These are phyloP conservation scores for Vanessa atalanta DNA, from an alignment of 1,140 invertebrate species.

Conservation along the genomic window DNA sequence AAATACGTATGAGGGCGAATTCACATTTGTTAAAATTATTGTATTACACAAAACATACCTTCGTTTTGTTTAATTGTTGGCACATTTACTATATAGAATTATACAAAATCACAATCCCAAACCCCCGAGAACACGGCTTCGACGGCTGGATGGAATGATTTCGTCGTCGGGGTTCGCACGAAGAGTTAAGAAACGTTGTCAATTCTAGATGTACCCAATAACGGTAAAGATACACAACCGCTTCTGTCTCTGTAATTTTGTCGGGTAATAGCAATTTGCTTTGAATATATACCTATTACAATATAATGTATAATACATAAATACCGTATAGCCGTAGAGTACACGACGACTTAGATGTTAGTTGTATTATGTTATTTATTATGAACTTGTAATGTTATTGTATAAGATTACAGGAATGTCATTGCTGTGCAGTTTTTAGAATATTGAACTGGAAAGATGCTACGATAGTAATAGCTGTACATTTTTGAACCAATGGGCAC, in stretches of 20 bases:
- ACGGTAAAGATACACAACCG: conserved; percentile 44
- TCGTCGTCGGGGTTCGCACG: conserved; percentile 80
- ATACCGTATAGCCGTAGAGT: conserved; percentile 49
- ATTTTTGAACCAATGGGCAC: neutral
- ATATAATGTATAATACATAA: conserved; percentile 57
- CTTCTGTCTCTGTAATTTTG: conserved; percentile 51
- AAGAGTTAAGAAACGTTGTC: conserved; percentile 61
- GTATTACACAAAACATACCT: conserved; percentile 60
- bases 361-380: conserved; percentile 31
- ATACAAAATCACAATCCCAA: conserved; percentile 78
- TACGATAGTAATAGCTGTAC: no score
- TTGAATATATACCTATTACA: conserved; percentile 51
- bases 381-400: conserved; percentile 22
- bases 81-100: conserved; percentile 73
- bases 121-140: conserved; percentile 78
- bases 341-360: conserved; percentile 30
- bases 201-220: conserved; percentile 54
- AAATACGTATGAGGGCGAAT: conserved; percentile 62
- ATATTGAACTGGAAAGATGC: no score
- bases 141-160: conserved; percentile 80
- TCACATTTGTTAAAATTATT: conserved; percentile 53
- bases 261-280: conserved; percentile 71
- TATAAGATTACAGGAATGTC: conserved; percentile 10
- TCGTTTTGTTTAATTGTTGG: conserved; percentile 75
- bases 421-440: neutral